Conservation (phyloP, 2,113 vertebrate genomes). For the Pelobates fuscus region DNA sequence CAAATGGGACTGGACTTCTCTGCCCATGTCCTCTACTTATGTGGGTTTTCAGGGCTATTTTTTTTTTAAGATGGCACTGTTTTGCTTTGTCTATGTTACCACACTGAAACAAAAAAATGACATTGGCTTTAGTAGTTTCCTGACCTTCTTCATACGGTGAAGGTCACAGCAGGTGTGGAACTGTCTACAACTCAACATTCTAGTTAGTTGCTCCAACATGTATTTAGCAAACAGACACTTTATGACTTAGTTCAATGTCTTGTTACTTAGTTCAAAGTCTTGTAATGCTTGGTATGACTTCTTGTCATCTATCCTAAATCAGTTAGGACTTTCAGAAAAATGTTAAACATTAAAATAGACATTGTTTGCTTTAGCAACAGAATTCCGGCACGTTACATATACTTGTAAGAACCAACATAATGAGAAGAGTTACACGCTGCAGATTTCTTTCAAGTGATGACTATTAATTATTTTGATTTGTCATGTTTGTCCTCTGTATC, state of each 20-base stretch:
- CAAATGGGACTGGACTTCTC: too few species aligned
- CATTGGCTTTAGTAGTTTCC: not conserved
- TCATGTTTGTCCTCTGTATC: slow-evolving; percentile 13
- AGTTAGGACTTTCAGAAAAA: not conserved
- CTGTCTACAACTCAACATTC: not conserved
- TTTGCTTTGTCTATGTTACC: too few species aligned
- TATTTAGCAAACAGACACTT: not conserved
- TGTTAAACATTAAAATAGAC: not conserved
- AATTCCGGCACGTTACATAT: not conserved
- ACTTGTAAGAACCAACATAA: not conserved
- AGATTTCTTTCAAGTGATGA: slow-evolving; percentile 7
- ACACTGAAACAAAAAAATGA: too few species aligned
- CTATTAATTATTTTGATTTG: slow-evolving; percentile 27
- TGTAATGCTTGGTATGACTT: not conserved
- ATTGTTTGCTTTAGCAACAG: slow-evolving; percentile 25
- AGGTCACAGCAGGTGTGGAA: not conserved
- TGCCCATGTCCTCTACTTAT: too few species aligned
- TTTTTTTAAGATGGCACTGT: too few species aligned
- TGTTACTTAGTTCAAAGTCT: not conserved
- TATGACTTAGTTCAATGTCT: not conserved
- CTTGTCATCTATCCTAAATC: slow-evolving; percentile 21
- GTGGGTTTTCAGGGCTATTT: too few species aligned
- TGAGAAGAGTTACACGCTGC: not conserved
- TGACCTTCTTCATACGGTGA: not conserved
- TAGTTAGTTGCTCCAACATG: not conserved